Evolutionary conservation across 2,113 vertebrate species (phyloP).

Genomic region (Reinhardtius hippoglossoides): DNA sequence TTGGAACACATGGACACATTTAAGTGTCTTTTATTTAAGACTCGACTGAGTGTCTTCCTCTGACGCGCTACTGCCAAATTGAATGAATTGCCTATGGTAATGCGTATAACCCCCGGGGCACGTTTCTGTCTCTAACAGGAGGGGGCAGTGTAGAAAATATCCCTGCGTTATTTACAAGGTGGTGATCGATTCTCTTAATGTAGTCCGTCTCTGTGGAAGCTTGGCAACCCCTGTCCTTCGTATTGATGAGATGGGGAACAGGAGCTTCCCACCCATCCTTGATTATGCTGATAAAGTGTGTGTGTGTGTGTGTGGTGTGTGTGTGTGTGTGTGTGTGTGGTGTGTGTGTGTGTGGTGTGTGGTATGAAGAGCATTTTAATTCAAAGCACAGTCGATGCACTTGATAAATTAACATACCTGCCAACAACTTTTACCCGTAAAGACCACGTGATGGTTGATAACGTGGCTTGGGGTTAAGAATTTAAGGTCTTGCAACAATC

Average conservation of each 20-base stretch:
- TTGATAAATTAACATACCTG: too few species aligned
- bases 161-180: slow-evolving; percentile 34
- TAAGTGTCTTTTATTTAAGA: slow-evolving; percentile 43
- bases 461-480: too few species aligned
- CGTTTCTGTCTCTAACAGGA: slow-evolving; percentile 31
- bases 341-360: background rate
- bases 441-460: too few species aligned
- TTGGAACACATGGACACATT: slow-evolving; percentile 31
- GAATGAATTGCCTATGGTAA: slow-evolving; percentile 26
- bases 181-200: slow-evolving; percentile 62
- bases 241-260: slow-evolving; percentile 27
- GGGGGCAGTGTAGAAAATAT: slow-evolving; percentile 22
- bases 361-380: background rate
- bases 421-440: too few species aligned
- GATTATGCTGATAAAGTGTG: slow-evolving; percentile 27
- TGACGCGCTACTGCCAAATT: slow-evolving; percentile 20
- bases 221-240: slow-evolving; percentile 15
- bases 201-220: slow-evolving; percentile 44
- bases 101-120: background rate
- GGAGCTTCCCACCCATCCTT: slow-evolving; percentile 33
- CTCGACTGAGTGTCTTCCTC: background rate
- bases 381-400: background rate
- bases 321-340: background rate
- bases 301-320: background rate
- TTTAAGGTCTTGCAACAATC: too few species aligned